Evolutionary conservation across 2,113 vertebrate genomes (phyloP).

Genomic region (Laterallus jamaicensis): DNA sequence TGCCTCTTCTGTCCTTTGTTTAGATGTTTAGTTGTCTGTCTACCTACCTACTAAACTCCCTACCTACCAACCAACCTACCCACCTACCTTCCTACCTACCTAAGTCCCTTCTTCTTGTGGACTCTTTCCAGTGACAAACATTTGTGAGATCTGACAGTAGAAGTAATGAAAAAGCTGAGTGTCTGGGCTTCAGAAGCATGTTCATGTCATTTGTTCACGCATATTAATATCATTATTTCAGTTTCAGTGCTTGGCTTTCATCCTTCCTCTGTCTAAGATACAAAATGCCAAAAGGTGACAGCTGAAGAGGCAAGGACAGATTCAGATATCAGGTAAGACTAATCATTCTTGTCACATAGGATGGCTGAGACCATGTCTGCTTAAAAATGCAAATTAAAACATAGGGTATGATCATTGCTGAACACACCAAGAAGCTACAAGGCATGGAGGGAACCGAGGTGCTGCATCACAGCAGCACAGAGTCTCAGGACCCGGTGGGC

Average conservation of each 20-base stretch:
- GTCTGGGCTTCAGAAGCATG: constrained; percentile 17
- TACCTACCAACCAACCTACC: no score
- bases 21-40: not conserved
- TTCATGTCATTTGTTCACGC: constrained; percentile 51
- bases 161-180: not conserved
- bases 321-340: constrained; percentile 52
- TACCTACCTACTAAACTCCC: no score
- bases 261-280: constrained; percentile 23
- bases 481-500: not conserved
- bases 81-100: not conserved
- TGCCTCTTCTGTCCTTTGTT: not conserved
- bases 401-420: not conserved
- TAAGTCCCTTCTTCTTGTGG: not conserved
- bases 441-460: not conserved
- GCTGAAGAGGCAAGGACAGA: constrained; percentile 42
- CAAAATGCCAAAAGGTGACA: constrained; percentile 22
- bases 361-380: constrained; percentile 36
- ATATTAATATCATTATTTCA: constrained; percentile 55
- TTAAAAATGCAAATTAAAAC: constrained; percentile 10
- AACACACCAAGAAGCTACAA: not conserved
- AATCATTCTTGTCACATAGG: constrained; percentile 48
- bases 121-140: not conserved
- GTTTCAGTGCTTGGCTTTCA: constrained; percentile 28
- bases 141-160: not conserved
- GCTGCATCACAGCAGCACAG: not conserved